A percentile compares a stretch with the other conserved stretches of the same genome.
These are phyloP conservation scores for Eurypyga helias DNA, from an alignment of 2,113 vertebrate genomes.

Conservation along the genomic window DNA sequence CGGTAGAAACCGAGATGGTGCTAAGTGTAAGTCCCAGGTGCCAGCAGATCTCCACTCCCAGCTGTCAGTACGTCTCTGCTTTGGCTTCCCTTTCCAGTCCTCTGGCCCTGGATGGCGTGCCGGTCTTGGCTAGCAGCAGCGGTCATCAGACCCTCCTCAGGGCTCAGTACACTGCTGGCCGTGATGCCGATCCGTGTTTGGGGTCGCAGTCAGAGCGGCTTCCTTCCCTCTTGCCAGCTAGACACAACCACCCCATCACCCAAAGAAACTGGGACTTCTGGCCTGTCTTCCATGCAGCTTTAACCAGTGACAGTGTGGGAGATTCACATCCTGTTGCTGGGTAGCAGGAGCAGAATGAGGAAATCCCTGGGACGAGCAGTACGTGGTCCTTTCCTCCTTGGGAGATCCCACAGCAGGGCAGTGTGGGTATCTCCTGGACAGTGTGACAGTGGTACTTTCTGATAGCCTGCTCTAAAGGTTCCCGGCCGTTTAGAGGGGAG, in stretches of 20 bases:
- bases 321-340: neutral
- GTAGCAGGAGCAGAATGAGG: neutral
- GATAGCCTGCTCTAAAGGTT: neutral
- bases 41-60: too few relatives aligned
- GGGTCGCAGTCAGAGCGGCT: neutral
- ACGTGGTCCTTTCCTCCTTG: neutral
- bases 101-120: neutral
- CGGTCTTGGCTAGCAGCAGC: neutral
- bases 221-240: neutral
- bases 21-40: neutral
- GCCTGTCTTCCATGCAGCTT: neutral
- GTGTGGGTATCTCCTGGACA: rapidly evolving
- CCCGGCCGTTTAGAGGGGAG: neutral
- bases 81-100: neutral
- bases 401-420: neutral
- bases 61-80: neutral
- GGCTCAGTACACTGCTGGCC: neutral
- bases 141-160: neutral
- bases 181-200: rapidly evolving
- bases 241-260: neutral
- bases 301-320: neutral
- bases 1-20: neutral
- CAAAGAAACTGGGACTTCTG: neutral
- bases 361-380: neutral
- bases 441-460: neutral